A percentile compares a stretch with the other conserved stretches of the same genome.
Evolutionary conservation across 2,888 invertebrate species (phyloP).

Genomic region (Phlogophora meticulosa): DNA sequence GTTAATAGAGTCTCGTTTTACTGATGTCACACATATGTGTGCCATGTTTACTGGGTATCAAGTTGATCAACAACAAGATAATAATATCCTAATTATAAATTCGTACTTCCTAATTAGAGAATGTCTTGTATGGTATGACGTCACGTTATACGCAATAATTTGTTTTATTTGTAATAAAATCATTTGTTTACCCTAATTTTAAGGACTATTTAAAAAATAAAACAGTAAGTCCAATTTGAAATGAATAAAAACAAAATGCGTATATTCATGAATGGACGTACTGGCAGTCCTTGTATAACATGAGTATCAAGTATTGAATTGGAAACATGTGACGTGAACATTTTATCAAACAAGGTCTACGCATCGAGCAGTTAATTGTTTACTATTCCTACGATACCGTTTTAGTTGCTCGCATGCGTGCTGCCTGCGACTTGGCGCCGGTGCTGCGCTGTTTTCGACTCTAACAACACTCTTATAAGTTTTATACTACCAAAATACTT

Average conservation of each 20-base stretch:
- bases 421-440: slow-evolving; percentile 72
- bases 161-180: slow-evolving; percentile 44
- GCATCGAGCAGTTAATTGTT: slow-evolving; percentile 85
- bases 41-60: slow-evolving; percentile 85
- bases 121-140: slow-evolving; percentile 71
- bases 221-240: slow-evolving; percentile 26
- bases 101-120: slow-evolving; percentile 78
- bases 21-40: slow-evolving; percentile 89
- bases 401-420: slow-evolving; percentile 82
- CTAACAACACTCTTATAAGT: slow-evolving; percentile 72
- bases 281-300: slow-evolving; percentile 69
- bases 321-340: slow-evolving; percentile 79
- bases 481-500: slow-evolving; percentile 67
- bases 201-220: slow-evolving; percentile 28
- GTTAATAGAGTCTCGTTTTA: slow-evolving; percentile 88
- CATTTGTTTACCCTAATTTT: slow-evolving; percentile 22
- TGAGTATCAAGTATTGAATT: slow-evolving; percentile 72
- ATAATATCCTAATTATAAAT: slow-evolving; percentile 78
- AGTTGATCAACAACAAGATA: slow-evolving; percentile 85
- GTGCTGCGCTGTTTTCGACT: slow-evolving; percentile 68
- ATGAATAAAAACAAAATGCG: slow-evolving; percentile 41
- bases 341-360: slow-evolving; percentile 83
- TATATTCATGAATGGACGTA: slow-evolving; percentile 63
- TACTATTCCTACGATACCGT: slow-evolving; percentile 87
- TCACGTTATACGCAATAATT: slow-evolving; percentile 71